Evolutionary conservation across 1,140 invertebrate genomes (phyloP), one percentile per base, ranked within the genome.

Genomic region (Atta texana): DNA sequence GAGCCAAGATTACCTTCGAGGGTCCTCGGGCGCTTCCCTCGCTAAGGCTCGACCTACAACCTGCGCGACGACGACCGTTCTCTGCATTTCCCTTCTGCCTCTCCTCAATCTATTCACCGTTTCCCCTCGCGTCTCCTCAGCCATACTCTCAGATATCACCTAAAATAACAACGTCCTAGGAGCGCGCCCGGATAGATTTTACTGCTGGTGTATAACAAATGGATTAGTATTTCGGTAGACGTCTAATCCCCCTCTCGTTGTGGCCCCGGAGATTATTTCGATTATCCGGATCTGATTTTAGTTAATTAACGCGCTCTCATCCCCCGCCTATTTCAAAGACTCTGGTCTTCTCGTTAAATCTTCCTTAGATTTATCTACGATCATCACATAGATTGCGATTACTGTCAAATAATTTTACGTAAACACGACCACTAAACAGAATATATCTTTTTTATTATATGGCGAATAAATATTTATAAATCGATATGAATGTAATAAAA

Each of bases 1-100:
- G 87, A 92, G 89, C 87, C 89, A 92, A 94, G 94, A 94, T 95
- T 94, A 95, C 92, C 91, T 92, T 93, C 88, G 92, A 95, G 94
- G 93, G 92, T 88, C 91, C 88, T 92, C 89, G 61, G 77, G 76
- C 86, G 64, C 59, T 84, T 89, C 91, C 92, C 89, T 89, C 86
- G 61, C 85, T 87, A 90, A 89, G 82, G 80, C 90, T 80, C 64
- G 82, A 85, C 63, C 86, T 82, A 75, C 80, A 91, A 91, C 90
- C 88, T 91, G 86, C 71, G 61, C 86, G 77, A 87, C 88, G 64
- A 74, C 61, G 68, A 76, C 63, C 61, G 68, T 86, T 72, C 71
- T 72, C 71, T 59, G 55, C 66, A 51, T 51, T 63, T 74, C 49
- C 74, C 71, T 78, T 87, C 72, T 68, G 71, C 74, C 89, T 88